Base-by-base conservation (phyloP, 2,888 invertebrate species). In the Isoperla grammatica region DNA sequence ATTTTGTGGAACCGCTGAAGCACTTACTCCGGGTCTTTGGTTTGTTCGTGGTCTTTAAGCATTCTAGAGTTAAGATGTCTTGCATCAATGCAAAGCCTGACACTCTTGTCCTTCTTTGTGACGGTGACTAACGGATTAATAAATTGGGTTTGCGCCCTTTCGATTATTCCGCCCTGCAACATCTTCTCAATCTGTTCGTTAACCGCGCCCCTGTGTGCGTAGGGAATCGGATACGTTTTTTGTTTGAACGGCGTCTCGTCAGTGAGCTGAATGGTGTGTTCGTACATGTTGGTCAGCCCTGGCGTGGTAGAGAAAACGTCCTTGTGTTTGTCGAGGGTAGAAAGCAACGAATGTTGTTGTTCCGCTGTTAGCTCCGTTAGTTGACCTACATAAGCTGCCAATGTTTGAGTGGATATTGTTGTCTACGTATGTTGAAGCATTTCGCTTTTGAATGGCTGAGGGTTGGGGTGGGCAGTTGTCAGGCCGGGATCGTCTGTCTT, bases 81-180 rank as follows among this genome's bases (percentile, higher is more conserved):
- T 0, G 70, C 70, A 61, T 71, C 71, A 13, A 70, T 57, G 60
- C 71, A 69, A 29, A 71, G 63, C 4, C 72, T 61, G 1, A 71
- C 57, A 9, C 62, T 59, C 0, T 68, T 68, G 57, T 71, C 69
- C 39, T 66, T 69, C 57, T 70, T 71, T 17, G 62, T 39, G 0
- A 68, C 67, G 6, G 67, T 66, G 1, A 69, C 66, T 15, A 72
- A 55, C 0, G 71, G 72, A 39, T 70, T 71, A 13, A 67, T 66
- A 60, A 66, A 71, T 1, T 66, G 63, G 20, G 69, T 69, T 1
- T 61, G 57, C 11, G 68, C 68, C 45, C 69, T 35, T 61, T 67
- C 67, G 20, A 71, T 71, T 0, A 71, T 66, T 1, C 69, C 69
- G 13, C 57, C 29, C 11, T 64, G 37, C 5, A 70, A 42, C 68